Percentiles rank a stretch among this genome's conserved stretches.
Evolutionary conservation across 1,140 invertebrate genomes (phyloP).

Genomic region (Kradibia gibbosae): DNA sequence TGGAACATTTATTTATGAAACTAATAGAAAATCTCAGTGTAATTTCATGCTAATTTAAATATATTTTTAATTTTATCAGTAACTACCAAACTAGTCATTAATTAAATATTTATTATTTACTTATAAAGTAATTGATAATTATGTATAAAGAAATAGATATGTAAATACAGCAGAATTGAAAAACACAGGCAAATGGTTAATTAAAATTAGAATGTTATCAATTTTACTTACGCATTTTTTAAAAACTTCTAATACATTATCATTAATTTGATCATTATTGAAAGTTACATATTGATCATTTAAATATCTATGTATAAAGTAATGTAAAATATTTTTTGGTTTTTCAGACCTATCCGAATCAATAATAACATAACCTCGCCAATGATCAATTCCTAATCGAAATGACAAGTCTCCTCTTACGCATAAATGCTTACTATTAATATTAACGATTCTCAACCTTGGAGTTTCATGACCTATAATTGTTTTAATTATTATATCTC

Average conservation of each 20-base stretch:
- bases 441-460: constrained; percentile 65
- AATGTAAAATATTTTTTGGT: constrained; percentile 55
- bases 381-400: constrained; percentile 69
- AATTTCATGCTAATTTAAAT: background rate
- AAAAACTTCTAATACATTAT: constrained; percentile 52
- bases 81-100: too few relatives aligned
- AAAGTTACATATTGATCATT: background rate
- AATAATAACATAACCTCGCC: constrained; percentile 67
- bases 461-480: constrained; percentile 47
- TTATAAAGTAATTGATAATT: background rate
- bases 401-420: constrained; percentile 74
- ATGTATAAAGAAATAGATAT: background rate
- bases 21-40: too few relatives aligned
- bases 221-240: constrained; percentile 39
- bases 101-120: too few relatives aligned
- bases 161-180: background rate
- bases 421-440: constrained; percentile 69
- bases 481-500: constrained; percentile 1
- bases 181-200: background rate
- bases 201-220: background rate
- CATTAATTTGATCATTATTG: constrained; percentile 36
- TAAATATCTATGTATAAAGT: constrained; percentile 39
- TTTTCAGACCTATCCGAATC: constrained; percentile 39
- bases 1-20: too few relatives aligned
- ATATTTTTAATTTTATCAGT: background rate